A percentile compares a stretch with the other conserved stretches of the same genome.
Evolutionary conservation across 2,888 invertebrate species (phyloP).

Genomic region (Metalampra italica): DNA sequence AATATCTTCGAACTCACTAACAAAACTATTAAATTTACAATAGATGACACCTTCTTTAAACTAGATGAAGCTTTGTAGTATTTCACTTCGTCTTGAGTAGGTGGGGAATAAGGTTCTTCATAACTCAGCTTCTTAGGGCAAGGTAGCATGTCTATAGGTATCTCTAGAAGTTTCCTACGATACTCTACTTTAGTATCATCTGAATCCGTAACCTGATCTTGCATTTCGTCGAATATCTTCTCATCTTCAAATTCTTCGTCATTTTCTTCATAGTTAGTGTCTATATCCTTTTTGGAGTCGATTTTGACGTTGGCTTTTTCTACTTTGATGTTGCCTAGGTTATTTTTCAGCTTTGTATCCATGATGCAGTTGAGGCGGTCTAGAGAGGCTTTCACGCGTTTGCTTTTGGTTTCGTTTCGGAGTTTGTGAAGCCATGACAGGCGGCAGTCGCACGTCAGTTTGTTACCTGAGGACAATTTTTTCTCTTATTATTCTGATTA

Average conservation of each 20-base stretch:
- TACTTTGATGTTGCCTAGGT: constrained; percentile 36
- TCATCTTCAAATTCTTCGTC: constrained; percentile 50
- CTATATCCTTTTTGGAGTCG: constrained; percentile 24
- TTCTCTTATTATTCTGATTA: neutral
- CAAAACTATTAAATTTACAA: constrained; percentile 26
- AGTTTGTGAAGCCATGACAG: constrained; percentile 88
- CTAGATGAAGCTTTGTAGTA: constrained; percentile 60
- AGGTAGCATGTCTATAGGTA: constrained; percentile 57
- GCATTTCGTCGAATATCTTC: constrained; percentile 61
- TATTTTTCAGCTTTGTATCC: constrained; percentile 60
- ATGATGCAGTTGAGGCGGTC: constrained; percentile 84
- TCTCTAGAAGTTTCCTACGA: constrained; percentile 54
- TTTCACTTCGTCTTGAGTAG: constrained; percentile 69
- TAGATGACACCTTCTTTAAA: constrained; percentile 20
- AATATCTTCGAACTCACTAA: constrained; percentile 29
- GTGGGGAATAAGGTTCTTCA: constrained; percentile 59
- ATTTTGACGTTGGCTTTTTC: constrained; percentile 26
- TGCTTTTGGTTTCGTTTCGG: constrained; percentile 85
- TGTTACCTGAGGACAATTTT: constrained; percentile 82
- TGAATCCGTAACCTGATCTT: constrained; percentile 55
- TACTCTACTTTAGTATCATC: constrained; percentile 54
- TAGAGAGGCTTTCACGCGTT: constrained; percentile 81
- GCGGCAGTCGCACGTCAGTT: constrained; percentile 88
- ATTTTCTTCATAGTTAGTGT: constrained; percentile 49
- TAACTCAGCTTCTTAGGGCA: constrained; percentile 58